phyloP scores from a whole-genome alignment of 2,888 invertebrate genomes.

The Cetonia aurata region DNA sequence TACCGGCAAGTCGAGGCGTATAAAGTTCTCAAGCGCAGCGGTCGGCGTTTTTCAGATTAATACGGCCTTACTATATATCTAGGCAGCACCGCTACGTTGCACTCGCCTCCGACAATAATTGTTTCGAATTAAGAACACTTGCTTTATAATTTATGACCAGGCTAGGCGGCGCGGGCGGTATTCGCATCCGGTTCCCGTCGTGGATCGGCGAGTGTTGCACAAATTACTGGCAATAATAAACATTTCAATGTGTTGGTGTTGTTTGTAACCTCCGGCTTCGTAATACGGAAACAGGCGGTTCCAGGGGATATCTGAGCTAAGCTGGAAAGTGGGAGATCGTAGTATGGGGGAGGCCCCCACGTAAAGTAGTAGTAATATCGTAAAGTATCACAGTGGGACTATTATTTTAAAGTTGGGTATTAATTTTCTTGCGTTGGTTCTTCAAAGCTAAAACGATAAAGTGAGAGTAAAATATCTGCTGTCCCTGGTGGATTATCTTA shows the following conservation, averaged over 20 bases:
- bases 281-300: background rate
- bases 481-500: too few species aligned
- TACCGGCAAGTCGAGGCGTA: background rate
- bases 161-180: slow-evolving; percentile 4
- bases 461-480: too few species aligned
- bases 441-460: too few species aligned
- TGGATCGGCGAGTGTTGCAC: slow-evolving; percentile 26
- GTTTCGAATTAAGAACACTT: slow-evolving; percentile 43
- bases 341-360: too few species aligned
- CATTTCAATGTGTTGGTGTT: slow-evolving; percentile 8
- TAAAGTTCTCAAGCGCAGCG: slow-evolving; percentile 17
- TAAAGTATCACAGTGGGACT: too few species aligned
- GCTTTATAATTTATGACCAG: slow-evolving; percentile 36
- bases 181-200: background rate
- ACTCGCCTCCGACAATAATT: slow-evolving; percentile 33
- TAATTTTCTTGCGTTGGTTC: too few species aligned
- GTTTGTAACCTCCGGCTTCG: background rate
- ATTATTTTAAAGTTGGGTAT: too few species aligned
- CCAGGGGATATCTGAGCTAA: too few species aligned
- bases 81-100: slow-evolving; percentile 6
- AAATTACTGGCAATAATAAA: slow-evolving; percentile 34
- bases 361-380: too few species aligned
- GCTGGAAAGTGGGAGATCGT: too few species aligned
- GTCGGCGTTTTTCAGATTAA: slow-evolving; percentile 24
- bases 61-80: slow-evolving; percentile 16